phyloP scores from a whole-genome alignment of 2,797 vertebrate genomes.

The Peromyscus attwateri region DNA sequence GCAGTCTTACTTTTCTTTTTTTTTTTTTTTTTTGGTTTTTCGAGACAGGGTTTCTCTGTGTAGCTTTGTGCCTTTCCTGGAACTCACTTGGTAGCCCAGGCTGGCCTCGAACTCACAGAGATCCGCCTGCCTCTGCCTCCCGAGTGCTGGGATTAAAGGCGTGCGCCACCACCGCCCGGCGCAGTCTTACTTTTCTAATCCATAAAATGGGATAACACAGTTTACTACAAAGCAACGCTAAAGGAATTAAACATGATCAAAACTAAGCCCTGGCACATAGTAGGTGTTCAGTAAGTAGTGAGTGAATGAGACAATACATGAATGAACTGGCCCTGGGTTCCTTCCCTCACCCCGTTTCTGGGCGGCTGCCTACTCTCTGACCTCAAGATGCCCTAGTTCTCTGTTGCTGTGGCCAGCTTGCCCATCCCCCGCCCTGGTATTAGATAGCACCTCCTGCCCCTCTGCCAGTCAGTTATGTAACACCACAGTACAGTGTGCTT shows the following conservation, averaged over 20 bases:
- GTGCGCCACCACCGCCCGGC: too few relatives aligned
- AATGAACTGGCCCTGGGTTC: slow-evolving; percentile 52
- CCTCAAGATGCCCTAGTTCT: slow-evolving; percentile 69
- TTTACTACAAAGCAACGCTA: neutral
- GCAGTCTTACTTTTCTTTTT: slow-evolving; percentile 35
- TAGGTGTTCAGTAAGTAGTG: slow-evolving; percentile 18
- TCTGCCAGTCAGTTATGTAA: slow-evolving; percentile 75
- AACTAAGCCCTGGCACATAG: slow-evolving; percentile 13
- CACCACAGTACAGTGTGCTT: neutral
- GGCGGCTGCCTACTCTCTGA: slow-evolving; percentile 63
- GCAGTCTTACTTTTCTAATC: slow-evolving; percentile 30
- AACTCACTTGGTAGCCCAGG: too few relatives aligned
- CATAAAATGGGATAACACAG: neutral
- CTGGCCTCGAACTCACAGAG: too few relatives aligned
- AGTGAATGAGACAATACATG: slow-evolving; percentile 49
- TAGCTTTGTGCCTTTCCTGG: too few relatives aligned
- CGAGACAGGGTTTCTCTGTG: too few relatives aligned
- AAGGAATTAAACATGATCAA: neutral
- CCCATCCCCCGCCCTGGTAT: slow-evolving; percentile 50
- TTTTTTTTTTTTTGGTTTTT: too few relatives aligned
- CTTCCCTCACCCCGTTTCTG: neutral
- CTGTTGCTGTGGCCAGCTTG: neutral
- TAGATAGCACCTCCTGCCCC: slow-evolving; percentile 1
- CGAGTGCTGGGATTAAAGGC: too few relatives aligned
- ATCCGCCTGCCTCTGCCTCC: too few relatives aligned